These are phyloP conservation scores for Mizuhopecten yessoensis DNA, from an alignment of 1,140 invertebrate species.

Conservation along the genomic window DNA sequence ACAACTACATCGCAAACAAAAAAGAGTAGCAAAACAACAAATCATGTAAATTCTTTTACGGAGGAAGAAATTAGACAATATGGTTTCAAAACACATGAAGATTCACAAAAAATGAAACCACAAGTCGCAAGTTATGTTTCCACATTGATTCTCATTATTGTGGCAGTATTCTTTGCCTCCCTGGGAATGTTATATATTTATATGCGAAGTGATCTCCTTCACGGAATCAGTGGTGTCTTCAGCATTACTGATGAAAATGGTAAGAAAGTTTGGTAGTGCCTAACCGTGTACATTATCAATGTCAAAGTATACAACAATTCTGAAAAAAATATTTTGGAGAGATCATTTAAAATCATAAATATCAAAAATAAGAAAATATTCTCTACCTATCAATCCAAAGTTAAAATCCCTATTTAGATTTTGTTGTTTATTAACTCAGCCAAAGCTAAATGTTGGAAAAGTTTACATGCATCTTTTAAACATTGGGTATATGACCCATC, in stretches of 20 bases:
- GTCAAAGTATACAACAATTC: no score
- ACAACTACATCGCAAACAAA: background rate
- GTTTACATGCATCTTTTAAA: no score
- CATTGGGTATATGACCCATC: no score
- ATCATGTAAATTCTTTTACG: slow-evolving; percentile 2
- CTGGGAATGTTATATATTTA: slow-evolving; percentile 60
- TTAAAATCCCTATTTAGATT: no score
- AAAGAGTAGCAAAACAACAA: background rate
- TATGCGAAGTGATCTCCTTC: slow-evolving; percentile 44
- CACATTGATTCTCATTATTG: slow-evolving; percentile 64
- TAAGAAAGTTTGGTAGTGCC: background rate
- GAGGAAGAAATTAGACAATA: slow-evolving; percentile 6
- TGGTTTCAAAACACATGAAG: slow-evolving; percentile 46
- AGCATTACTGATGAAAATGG: background rate
- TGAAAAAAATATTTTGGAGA: no score
- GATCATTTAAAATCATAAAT: no score
- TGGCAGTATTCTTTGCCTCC: slow-evolving; percentile 69
- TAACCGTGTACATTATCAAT: no score
- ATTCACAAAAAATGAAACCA: slow-evolving; percentile 49
- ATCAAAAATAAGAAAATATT: no score
- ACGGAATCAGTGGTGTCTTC: background rate
- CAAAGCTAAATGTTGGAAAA: no score
- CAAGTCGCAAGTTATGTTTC: slow-evolving; percentile 64
- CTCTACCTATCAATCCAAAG: no score
- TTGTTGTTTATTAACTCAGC: no score